A percentile compares a stretch with the other conserved stretches of the same genome.
Conservation (phyloP, 2,797 vertebrate genomes). For the Propithecus perrieri region DNA sequence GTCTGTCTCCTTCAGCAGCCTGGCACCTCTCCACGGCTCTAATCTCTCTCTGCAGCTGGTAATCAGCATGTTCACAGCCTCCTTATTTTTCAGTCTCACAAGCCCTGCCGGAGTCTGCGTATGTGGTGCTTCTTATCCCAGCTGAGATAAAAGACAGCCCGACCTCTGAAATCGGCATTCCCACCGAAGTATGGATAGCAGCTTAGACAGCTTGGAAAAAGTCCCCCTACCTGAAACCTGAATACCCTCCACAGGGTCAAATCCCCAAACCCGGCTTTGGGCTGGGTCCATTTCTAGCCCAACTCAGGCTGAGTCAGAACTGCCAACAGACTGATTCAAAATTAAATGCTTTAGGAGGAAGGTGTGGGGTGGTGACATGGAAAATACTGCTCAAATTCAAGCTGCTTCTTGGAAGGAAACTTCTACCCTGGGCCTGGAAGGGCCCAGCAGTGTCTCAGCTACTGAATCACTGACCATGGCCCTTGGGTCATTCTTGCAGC, state of each 20-base stretch:
- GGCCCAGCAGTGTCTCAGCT: neutral
- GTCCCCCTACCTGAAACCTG: conserved; percentile 46
- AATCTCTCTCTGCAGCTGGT: neutral
- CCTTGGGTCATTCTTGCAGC: conserved; percentile 1
- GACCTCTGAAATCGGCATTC: conserved; percentile 56
- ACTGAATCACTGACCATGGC: conserved; percentile 26
- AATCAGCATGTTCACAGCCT: neutral
- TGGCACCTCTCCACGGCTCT: neutral
- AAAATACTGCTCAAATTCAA: conserved; percentile 49
- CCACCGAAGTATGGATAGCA: neutral
- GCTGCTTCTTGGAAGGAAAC: conserved; percentile 6
- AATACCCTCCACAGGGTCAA: conserved; percentile 38
- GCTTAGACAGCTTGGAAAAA: conserved; percentile 3
- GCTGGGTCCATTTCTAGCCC: neutral
- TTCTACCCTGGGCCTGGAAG: neutral
- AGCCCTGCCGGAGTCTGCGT: neutral
- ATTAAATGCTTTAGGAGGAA: conserved; percentile 20
- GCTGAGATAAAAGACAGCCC: conserved; percentile 12
- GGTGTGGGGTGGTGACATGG: neutral
- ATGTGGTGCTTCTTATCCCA: neutral
- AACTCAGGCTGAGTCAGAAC: conserved; percentile 16
- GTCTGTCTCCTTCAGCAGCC: conserved; percentile 2
- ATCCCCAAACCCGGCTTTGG: neutral
- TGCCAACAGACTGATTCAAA: conserved; percentile 24
- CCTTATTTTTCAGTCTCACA: conserved; percentile 54